Conservation (phyloP, 2,888 invertebrate genomes). For the Meteorus colon region DNA sequence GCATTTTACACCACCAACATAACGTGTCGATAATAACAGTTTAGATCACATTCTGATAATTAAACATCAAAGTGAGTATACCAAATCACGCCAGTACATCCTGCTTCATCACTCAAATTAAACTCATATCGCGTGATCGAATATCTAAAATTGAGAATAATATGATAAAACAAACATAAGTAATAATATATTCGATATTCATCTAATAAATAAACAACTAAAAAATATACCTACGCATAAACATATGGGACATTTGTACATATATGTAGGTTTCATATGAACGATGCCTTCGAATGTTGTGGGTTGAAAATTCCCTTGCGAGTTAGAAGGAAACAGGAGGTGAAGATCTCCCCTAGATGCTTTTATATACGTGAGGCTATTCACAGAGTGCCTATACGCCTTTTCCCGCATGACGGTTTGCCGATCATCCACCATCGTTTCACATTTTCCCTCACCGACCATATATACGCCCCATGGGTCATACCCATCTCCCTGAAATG, state of each 20-base stretch:
- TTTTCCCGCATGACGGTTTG: constrained; percentile 8
- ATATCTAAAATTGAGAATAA: background rate
- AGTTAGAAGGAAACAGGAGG: background rate
- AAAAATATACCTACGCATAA: background rate
- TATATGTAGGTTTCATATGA: background rate
- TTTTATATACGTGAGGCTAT: constrained; percentile 10
- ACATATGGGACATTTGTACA: background rate
- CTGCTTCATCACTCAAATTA: background rate
- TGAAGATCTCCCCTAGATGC: constrained; percentile 15
- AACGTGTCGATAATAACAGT: constrained; percentile 1
- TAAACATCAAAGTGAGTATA: constrained; percentile 52
- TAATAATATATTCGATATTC: background rate
- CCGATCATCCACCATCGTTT: constrained; percentile 9
- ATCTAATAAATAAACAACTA: too few relatives aligned
- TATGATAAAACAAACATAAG: background rate
- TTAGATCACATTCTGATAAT: constrained; percentile 41
- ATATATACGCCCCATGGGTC: constrained; percentile 9
- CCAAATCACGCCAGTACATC: constrained; percentile 38
- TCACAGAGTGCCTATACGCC: constrained; percentile 1
- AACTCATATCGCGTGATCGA: background rate
- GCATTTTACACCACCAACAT: background rate
- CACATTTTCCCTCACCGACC: constrained; percentile 11
- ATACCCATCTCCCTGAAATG: constrained; percentile 8
- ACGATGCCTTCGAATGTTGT: background rate
- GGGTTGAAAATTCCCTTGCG: constrained; percentile 6